Percentiles rank a stretch among this genome's conserved stretches.
Conservation (phyloP, 2,797 vertebrate species). For the Gadopsis marmoratus region DNA sequence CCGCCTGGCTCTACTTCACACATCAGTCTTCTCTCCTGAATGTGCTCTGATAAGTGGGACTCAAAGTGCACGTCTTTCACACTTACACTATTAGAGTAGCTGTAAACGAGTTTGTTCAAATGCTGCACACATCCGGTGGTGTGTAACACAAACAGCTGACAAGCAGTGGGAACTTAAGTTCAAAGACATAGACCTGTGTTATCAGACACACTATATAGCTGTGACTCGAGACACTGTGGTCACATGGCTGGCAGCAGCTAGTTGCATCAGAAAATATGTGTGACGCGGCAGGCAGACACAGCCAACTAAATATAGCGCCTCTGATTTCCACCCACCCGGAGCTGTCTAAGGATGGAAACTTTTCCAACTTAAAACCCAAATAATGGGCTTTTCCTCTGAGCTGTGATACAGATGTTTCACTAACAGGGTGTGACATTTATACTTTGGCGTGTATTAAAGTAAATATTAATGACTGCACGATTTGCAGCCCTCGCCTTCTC, state of each 20-base stretch:
- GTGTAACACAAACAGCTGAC: constrained; percentile 23
- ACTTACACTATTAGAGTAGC: background rate
- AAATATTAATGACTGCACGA: background rate
- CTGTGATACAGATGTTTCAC: constrained; percentile 37
- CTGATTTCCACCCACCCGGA: constrained; percentile 59
- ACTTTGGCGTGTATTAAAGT: background rate
- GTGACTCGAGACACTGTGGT: constrained; percentile 42
- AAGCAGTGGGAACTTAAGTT: constrained; percentile 10
- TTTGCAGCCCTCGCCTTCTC: background rate
- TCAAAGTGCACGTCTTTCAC: constrained; percentile 57
- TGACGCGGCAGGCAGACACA: constrained; percentile 66
- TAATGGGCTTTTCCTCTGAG: background rate
- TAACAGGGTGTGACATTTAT: background rate
- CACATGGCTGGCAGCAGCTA: constrained; percentile 53
- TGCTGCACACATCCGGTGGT: background rate
- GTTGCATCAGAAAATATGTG: constrained; percentile 80
- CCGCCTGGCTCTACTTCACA: background rate
- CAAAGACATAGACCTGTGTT: constrained; percentile 21
- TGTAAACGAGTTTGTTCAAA: constrained; percentile 18
- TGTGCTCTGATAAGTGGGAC: constrained; percentile 29
- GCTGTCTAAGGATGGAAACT: constrained; percentile 54
- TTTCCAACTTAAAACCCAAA: constrained; percentile 36
- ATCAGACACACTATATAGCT: constrained; percentile 20
- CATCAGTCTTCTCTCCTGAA: background rate
- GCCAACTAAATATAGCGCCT: constrained; percentile 78